Evolutionary conservation across 1,140 invertebrate genomes (phyloP).

Genomic region (Drosophila gunungcola): DNA sequence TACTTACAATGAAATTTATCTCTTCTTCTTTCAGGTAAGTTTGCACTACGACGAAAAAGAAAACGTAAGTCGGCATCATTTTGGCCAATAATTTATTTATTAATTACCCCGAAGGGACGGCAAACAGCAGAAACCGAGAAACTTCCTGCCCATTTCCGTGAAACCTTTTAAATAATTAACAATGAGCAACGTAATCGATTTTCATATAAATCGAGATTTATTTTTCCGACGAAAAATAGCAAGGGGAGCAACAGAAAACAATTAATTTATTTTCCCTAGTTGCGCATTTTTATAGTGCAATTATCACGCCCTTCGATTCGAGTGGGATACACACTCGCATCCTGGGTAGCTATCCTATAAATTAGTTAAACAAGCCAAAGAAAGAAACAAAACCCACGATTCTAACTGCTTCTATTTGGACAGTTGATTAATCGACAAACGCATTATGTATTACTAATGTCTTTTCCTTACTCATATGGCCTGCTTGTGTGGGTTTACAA

Average conservation of each 20-base stretch:
- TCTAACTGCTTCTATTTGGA: constrained; percentile 57
- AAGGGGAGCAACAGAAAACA: constrained; percentile 12
- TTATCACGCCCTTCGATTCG: constrained; percentile 58
- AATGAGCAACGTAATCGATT: constrained; percentile 72
- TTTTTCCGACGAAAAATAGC: constrained; percentile 32
- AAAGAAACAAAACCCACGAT: constrained; percentile 1
- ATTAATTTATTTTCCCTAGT: constrained; percentile 73
- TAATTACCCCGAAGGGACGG: constrained; percentile 39
- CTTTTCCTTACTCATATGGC: constrained; percentile 29
- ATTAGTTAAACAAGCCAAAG: constrained; percentile 58
- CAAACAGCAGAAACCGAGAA: constrained; percentile 9
- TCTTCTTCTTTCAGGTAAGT: constrained; percentile 75
- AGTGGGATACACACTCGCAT: constrained; percentile 9
- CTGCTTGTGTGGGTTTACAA: constrained; percentile 8
- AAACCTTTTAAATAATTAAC: constrained; percentile 77
- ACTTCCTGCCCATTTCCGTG: constrained; percentile 58
- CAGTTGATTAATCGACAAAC: constrained; percentile 78
- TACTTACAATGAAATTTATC: constrained; percentile 28
- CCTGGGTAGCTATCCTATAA: constrained; percentile 74
- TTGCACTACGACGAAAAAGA: constrained; percentile 78
- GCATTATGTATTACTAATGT: constrained; percentile 76
- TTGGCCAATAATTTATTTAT: constrained; percentile 57
- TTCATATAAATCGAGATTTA: constrained; percentile 84
- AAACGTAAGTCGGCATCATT: constrained; percentile 73
- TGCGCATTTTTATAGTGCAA: constrained; percentile 80